A percentile compares a stretch with the other conserved stretches of the same genome.
Conservation (phyloP, 2,797 vertebrate genomes). For the Tenualosa thibaudeaui region DNA sequence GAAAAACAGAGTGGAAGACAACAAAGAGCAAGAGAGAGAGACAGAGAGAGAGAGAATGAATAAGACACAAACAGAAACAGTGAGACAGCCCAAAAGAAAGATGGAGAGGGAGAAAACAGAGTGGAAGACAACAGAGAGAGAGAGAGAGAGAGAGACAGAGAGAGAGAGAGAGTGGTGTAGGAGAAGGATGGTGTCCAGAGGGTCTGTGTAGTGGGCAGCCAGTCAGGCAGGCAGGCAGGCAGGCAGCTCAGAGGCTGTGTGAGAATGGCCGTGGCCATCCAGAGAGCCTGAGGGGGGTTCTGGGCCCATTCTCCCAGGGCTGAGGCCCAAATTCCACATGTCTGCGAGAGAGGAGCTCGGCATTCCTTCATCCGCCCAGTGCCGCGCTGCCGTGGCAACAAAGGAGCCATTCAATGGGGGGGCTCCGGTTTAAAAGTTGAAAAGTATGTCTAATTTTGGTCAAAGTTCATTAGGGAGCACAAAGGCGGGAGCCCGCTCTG, state of each 20-base stretch:
- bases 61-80: constrained; percentile 5
- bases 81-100: constrained; percentile 11
- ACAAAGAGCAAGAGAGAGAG: constrained; percentile 1
- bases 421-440: constrained; percentile 78
- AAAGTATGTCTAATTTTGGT: constrained; percentile 84
- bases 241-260: constrained; percentile 42
- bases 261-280: constrained; percentile 52
- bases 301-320: constrained; percentile 44
- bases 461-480: constrained; percentile 81
- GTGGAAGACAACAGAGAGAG: constrained; percentile 31
- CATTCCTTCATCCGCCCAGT: constrained; percentile 67
- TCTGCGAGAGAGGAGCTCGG: constrained; percentile 68
- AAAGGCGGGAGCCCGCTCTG: constrained; percentile 76
- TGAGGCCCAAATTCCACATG: constrained; percentile 72
- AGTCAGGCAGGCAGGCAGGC: constrained; percentile 22
- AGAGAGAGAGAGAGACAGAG: neutral
- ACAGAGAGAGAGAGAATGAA: constrained; percentile 33
- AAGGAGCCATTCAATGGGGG: constrained; percentile 77
- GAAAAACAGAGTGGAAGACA: constrained; percentile 25
- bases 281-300: constrained; percentile 61
- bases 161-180: neutral
- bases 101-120: constrained; percentile 36
- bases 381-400: constrained; percentile 59
- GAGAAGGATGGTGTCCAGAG: constrained; percentile 8
- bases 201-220: constrained; percentile 29